A percentile compares a stretch with the other conserved stretches of the same genome.
phyloP scores from a whole-genome alignment of 1,140 invertebrate species.

The Aphis craccivora region DNA sequence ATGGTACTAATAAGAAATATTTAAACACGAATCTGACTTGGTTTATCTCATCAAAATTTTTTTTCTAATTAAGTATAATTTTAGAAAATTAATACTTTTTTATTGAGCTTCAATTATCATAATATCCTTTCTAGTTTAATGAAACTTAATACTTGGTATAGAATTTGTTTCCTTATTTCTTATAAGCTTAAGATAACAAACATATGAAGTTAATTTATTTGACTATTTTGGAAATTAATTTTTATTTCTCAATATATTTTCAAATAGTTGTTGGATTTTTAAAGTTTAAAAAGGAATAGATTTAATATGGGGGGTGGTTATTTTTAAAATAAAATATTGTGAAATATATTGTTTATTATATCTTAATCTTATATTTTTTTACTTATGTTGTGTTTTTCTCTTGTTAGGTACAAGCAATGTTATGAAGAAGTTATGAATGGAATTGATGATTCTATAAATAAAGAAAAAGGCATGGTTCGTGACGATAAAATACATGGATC shows the following conservation, averaged over 20 bases:
- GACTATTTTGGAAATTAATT: background rate
- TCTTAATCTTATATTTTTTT: background rate
- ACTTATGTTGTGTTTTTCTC: constrained; percentile 38
- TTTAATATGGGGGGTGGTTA: background rate
- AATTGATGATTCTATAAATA: constrained; percentile 73
- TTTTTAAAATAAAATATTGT: background rate
- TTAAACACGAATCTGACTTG: background rate
- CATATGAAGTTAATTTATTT: background rate
- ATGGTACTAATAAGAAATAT: constrained; percentile 72
- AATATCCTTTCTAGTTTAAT: background rate
- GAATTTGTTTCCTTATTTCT: background rate
- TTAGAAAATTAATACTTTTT: background rate
- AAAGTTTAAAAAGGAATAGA: background rate
- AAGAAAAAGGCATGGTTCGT: constrained; percentile 79
- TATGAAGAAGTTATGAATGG: constrained; percentile 86
- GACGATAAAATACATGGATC: constrained; percentile 95
- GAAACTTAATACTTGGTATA: background rate
- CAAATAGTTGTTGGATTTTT: background rate
- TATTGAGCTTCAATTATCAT: background rate
- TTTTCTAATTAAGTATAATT: background rate
- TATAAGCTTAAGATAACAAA: background rate
- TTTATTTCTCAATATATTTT: background rate
- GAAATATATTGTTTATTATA: background rate
- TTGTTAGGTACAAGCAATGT: constrained; percentile 76
- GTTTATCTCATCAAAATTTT: background rate